Percentiles rank a stretch among this genome's conserved stretches.
These are phyloP conservation scores for Pseudochaenichthys georgianus DNA, from an alignment of 2,797 vertebrate genomes.

Conservation along the genomic window DNA sequence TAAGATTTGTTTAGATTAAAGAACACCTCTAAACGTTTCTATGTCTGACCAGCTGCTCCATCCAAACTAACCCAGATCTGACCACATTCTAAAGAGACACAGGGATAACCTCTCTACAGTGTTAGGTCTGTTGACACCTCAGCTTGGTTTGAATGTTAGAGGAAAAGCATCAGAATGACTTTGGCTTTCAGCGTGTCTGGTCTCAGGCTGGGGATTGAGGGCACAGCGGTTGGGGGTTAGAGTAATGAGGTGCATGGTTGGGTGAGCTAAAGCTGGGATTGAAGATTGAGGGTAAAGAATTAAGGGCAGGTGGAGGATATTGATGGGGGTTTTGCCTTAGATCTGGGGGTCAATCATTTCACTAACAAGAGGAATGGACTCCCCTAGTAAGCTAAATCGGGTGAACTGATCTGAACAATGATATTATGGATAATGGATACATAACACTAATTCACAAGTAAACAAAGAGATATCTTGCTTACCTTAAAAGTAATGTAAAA, in stretches of 20 bases:
- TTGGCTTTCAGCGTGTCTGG: constrained; percentile 6
- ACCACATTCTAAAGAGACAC: neutral
- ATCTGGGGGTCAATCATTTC: constrained; percentile 35
- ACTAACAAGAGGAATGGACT: constrained; percentile 5
- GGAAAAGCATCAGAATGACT: constrained; percentile 8
- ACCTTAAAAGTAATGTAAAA: constrained; percentile 7
- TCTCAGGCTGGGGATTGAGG: constrained; percentile 53
- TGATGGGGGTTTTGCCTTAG: neutral
- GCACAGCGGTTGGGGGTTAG: constrained; percentile 43
- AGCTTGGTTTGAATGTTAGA: constrained; percentile 16
- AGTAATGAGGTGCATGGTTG: constrained; percentile 53
- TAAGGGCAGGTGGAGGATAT: constrained; percentile 54
- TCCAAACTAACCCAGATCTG: constrained; percentile 2
- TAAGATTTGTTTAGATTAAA: neutral
- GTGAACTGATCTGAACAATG: constrained; percentile 19
- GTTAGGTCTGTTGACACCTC: neutral
- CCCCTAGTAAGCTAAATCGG: constrained; percentile 9
- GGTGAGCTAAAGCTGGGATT: constrained; percentile 57
- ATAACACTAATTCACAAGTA: neutral
- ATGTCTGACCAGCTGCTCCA: neutral
- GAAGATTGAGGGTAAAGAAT: constrained; percentile 60
- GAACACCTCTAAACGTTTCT: neutral
- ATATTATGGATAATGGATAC: constrained; percentile 7
- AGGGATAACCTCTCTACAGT: neutral
- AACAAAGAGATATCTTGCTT: neutral